Evolutionary conservation across 2,113 vertebrate species (phyloP).

Genomic region (Pollachius pollachius): DNA sequence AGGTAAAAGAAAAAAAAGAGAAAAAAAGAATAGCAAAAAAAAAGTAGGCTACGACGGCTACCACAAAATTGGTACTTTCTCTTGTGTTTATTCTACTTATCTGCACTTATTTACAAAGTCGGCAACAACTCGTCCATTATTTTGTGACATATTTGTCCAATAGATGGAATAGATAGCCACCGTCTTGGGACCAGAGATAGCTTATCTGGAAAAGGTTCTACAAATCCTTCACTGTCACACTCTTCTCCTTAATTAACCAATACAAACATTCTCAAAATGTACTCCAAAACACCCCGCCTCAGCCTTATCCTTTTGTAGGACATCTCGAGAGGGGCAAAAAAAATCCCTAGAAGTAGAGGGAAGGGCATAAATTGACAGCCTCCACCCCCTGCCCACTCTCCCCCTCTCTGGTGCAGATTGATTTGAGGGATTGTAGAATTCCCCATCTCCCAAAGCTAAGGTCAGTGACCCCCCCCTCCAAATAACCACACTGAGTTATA

Average conservation of each 20-base stretch:
- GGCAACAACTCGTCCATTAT: slow-evolving; percentile 57
- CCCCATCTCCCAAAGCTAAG: slow-evolving; percentile 48
- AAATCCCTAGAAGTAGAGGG: slow-evolving; percentile 17
- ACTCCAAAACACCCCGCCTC: slow-evolving; percentile 22
- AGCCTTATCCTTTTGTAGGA: slow-evolving; percentile 3
- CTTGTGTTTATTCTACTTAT: slow-evolving; percentile 49
- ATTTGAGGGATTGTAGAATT: slow-evolving; percentile 47
- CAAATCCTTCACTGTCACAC: slow-evolving; percentile 64
- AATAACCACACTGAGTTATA: slow-evolving; percentile 57
- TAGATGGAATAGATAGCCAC: slow-evolving; percentile 64
- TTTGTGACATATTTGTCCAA: slow-evolving; percentile 62
- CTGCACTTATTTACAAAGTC: slow-evolving; percentile 50
- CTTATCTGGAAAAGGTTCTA: slow-evolving; percentile 54
- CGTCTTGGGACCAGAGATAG: slow-evolving; percentile 47
- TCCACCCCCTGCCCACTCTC: too few relatives aligned
- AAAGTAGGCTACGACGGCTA: slow-evolving; percentile 10
- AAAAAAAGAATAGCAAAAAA: slow-evolving; percentile 14
- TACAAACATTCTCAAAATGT: slow-evolving; percentile 48
- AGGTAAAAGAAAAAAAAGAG: background rate
- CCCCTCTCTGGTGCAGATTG: slow-evolving; percentile 14
- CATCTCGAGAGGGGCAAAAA: background rate
- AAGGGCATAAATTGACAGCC: slow-evolving; percentile 31
- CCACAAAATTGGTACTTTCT: slow-evolving; percentile 50
- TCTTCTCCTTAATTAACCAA: slow-evolving; percentile 48
- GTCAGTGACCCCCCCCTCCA: slow-evolving; percentile 53